phyloP scores from a whole-genome alignment of 2,797 vertebrate species.

The Calcarius lapponicus region DNA sequence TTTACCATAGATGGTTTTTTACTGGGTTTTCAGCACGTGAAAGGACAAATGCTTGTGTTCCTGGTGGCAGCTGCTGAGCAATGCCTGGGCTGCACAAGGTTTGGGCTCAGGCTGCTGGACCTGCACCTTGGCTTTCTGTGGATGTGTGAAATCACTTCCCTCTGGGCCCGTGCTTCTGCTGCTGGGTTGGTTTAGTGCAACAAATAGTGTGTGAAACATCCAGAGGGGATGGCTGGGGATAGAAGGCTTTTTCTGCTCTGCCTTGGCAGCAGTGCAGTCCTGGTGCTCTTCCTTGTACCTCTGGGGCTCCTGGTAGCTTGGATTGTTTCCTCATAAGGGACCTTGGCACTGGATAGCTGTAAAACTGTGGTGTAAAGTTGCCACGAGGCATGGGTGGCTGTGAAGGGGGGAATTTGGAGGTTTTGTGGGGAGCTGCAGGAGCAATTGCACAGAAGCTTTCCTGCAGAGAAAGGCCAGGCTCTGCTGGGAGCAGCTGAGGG shows the following conservation, averaged over 20 bases:
- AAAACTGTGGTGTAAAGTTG: not conserved
- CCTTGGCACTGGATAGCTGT: not conserved
- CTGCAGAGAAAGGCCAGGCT: too few species aligned
- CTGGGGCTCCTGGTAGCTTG: not conserved
- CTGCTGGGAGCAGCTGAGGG: not conserved
- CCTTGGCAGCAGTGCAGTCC: not conserved
- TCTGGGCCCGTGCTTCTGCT: not conserved
- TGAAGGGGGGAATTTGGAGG: rapidly evolving
- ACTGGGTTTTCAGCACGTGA: rapidly evolving
- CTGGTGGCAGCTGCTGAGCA: not conserved
- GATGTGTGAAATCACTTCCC: not conserved
- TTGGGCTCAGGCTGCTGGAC: not conserved
- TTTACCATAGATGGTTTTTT: not conserved
- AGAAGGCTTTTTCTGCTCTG: not conserved
- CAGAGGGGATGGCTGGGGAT: not conserved
- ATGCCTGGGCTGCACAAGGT: not conserved
- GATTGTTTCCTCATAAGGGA: not conserved
- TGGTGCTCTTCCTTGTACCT: not conserved
- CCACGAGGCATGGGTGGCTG: rapidly evolving
- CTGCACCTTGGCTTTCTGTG: not conserved
- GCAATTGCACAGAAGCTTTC: not conserved
- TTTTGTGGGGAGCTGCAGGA: not conserved
- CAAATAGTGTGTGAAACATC: not conserved
- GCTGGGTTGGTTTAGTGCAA: not conserved
- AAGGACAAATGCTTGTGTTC: not conserved